A percentile compares a stretch with the other conserved stretches of the same genome.
phyloP scores from a whole-genome alignment of 2,888 invertebrate species.

The Diogma glabrata region DNA sequence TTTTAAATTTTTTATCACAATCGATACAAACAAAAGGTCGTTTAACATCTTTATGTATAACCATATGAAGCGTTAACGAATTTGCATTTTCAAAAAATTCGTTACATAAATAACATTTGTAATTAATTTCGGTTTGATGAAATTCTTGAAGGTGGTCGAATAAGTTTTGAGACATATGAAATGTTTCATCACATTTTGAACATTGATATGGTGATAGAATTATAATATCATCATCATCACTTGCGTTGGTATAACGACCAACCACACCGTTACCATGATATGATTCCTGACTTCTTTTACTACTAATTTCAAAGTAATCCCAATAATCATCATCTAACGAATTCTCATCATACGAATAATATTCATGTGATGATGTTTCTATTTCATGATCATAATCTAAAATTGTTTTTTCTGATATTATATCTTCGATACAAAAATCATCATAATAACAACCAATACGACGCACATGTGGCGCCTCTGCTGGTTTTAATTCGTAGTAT shows the following conservation, averaged over 20 bases:
- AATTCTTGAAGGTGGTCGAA: neutral
- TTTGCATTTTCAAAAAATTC: neutral
- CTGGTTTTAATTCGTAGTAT: slow-evolving; percentile 8
- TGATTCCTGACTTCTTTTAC: too few relatives aligned
- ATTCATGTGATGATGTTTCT: slow-evolving; percentile 6
- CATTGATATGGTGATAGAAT: slow-evolving; percentile 2
- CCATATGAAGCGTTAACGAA: neutral
- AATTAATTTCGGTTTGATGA: neutral
- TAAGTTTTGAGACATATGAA: neutral
- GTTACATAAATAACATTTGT: slow-evolving; percentile 3
- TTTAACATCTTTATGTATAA: slow-evolving; percentile 2
- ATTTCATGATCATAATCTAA: slow-evolving; percentile 8
- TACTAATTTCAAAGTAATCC: neutral
- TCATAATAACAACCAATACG: slow-evolving; percentile 2
- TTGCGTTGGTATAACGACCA: neutral
- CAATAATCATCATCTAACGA: neutral
- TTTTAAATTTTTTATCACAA: slow-evolving; percentile 8
- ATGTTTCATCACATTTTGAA: slow-evolving; percentile 6
- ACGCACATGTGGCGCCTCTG: slow-evolving; percentile 6
- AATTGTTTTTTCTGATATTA: neutral
- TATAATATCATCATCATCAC: neutral
- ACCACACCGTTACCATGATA: neutral
- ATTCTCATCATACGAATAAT: neutral
- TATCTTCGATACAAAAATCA: slow-evolving; percentile 4
- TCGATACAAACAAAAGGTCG: slow-evolving; percentile 1